These are phyloP conservation scores for Megaustenia siamemsis DNA, from an alignment of 2,888 invertebrate genomes.

Conservation along the genomic window DNA sequence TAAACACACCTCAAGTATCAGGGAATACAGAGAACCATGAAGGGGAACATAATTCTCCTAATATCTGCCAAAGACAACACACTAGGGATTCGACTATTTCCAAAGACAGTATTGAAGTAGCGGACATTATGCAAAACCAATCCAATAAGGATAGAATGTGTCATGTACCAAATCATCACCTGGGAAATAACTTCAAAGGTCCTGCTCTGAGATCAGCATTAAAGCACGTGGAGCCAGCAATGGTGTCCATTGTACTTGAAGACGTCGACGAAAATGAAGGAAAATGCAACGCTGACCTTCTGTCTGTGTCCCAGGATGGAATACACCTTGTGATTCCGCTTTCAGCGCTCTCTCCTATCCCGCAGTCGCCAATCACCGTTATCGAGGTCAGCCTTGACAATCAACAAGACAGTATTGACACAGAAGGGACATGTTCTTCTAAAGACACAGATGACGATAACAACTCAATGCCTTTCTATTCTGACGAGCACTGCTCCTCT, in stretches of 20 bases:
- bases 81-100: slow-evolving; percentile 41
- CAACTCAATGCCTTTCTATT: neutral
- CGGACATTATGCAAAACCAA: slow-evolving; percentile 64
- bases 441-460: slow-evolving; percentile 54
- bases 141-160: neutral
- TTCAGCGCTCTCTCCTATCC: slow-evolving; percentile 61
- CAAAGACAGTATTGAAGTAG: slow-evolving; percentile 69
- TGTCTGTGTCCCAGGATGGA: slow-evolving; percentile 36
- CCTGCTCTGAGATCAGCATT: neutral
- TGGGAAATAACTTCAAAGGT: neutral
- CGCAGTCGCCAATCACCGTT: slow-evolving; percentile 74
- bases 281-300: neutral
- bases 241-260: slow-evolving; percentile 66
- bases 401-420: slow-evolving; percentile 72
- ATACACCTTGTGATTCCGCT: slow-evolving; percentile 27
- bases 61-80: neutral
- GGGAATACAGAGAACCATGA: neutral
- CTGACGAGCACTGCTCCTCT: neutral
- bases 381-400: slow-evolving; percentile 77
- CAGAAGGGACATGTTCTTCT: slow-evolving; percentile 60
- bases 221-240: slow-evolving; percentile 61
- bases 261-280: slow-evolving; percentile 60
- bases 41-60: neutral
- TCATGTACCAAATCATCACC: neutral
- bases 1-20: neutral